These are phyloP conservation scores for Antennarius striatus DNA, from an alignment of 2,113 vertebrate species.

Conservation along the genomic window DNA sequence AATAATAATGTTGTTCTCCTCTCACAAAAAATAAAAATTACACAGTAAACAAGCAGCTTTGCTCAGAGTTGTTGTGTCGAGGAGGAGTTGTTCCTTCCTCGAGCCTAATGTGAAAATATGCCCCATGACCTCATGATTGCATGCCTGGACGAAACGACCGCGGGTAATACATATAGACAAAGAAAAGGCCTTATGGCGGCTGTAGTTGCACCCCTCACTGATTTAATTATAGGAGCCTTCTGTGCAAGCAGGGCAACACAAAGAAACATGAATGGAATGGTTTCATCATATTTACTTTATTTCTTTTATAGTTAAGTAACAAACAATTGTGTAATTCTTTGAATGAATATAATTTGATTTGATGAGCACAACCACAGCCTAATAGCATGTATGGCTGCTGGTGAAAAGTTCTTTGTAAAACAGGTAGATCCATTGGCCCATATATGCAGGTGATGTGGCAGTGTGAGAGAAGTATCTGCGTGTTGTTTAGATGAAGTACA, in stretches of 20 bases:
- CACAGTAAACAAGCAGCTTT: conserved; percentile 30
- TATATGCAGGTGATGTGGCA: no score
- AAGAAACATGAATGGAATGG: conserved; percentile 58
- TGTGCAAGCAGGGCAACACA: conserved; percentile 57
- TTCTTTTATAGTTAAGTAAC: conserved; percentile 38
- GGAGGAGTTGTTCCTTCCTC: conserved; percentile 69
- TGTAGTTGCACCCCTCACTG: conserved; percentile 52
- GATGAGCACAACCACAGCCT: no score
- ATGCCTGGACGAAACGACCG: conserved; percentile 31
- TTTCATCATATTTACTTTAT: background rate
- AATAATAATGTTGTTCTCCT: conserved; percentile 12
- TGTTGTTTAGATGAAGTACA: no score
- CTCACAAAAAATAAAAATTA: conserved; percentile 63
- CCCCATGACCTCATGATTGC: conserved; percentile 45
- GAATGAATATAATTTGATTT: no score
- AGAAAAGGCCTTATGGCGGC: conserved; percentile 65
- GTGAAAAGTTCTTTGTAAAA: no score
- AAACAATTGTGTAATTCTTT: no score
- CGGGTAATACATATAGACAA: conserved; percentile 37
- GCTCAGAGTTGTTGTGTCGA: conserved; percentile 65
- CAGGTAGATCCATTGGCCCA: no score
- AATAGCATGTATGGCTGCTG: no score
- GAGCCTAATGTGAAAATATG: conserved; percentile 67
- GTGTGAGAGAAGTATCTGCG: no score
- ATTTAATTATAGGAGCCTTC: conserved; percentile 75